Evolutionary conservation across 37 sponge, comb jelly and placozoan species (phyloP).

Genomic region (Spongilla lacustris): DNA sequence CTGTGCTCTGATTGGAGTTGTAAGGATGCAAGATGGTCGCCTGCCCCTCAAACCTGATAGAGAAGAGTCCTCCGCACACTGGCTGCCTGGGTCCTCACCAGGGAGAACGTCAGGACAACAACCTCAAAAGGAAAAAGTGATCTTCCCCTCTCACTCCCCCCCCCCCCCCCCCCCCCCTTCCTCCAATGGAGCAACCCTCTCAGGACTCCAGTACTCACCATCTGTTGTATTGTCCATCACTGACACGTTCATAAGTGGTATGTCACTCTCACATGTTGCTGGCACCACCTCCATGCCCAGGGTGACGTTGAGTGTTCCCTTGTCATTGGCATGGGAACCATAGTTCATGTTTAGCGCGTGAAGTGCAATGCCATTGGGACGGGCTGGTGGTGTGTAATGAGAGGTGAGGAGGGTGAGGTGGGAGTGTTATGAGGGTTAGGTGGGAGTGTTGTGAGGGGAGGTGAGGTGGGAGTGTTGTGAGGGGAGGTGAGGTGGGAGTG

Average conservation of each 20-base stretch:
- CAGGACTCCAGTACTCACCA: too few relatives aligned
- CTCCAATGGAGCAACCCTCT: too few relatives aligned
- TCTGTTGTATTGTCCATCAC: not conserved
- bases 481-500: not conserved
- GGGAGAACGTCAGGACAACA: not conserved
- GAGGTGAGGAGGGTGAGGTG: too few relatives aligned
- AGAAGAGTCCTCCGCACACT: slow-evolving; percentile 57
- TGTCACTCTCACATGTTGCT: slow-evolving; percentile 27
- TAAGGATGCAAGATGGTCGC: slow-evolving; percentile 21
- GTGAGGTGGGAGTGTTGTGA: too few relatives aligned
- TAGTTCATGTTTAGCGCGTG: slow-evolving; percentile 1
- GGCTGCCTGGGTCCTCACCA: slow-evolving; percentile 31
- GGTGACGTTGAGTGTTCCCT: slow-evolving; percentile 1
- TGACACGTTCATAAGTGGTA: slow-evolving; percentile 25
- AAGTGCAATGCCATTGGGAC: slow-evolving; percentile 52
- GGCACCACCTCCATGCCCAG: slow-evolving; percentile 50
- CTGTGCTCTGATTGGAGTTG: slow-evolving; percentile 30
- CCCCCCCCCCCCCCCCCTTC: too few relatives aligned
- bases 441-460: too few relatives aligned
- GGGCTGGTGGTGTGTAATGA: slow-evolving; percentile 36
- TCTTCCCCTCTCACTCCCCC: too few relatives aligned
- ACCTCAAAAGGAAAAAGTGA: not conserved
- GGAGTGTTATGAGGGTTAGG: not conserved
- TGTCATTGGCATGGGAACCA: not conserved
- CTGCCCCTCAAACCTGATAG: slow-evolving; percentile 43